These are phyloP conservation scores for Agapornis canus DNA, from an alignment of 2,797 vertebrate species.

Conservation along the genomic window DNA sequence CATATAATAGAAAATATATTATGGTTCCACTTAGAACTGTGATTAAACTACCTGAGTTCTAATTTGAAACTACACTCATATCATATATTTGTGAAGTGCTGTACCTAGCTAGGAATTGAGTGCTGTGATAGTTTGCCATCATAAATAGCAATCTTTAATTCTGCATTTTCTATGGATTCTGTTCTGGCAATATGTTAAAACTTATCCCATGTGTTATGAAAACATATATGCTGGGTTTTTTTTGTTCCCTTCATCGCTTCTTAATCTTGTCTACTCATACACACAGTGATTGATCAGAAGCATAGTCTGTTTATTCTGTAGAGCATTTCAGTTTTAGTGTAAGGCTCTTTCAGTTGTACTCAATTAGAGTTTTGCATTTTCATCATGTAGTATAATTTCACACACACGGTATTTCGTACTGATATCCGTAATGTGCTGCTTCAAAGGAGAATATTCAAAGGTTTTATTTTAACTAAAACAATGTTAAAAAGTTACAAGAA, in stretches of 20 bases:
- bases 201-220: neutral
- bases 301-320: neutral
- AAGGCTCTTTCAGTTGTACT: neutral
- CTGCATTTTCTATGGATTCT: neutral
- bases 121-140: neutral
- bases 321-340: neutral
- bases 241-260: accelerated
- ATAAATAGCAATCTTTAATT: neutral
- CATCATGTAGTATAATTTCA: neutral
- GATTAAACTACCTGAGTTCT: neutral
- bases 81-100: neutral
- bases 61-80: neutral
- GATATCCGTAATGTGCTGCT: neutral
- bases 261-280: neutral
- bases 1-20: neutral
- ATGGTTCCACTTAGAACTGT: neutral
- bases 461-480: neutral
- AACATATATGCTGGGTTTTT: neutral
- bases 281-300: neutral
- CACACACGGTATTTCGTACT: neutral
- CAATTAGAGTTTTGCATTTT: neutral
- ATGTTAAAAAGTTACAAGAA: neutral
- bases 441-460: neutral
- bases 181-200: neutral
- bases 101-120: neutral